Evolutionary conservation across 2,113 vertebrate genomes (phyloP).

Genomic region (Garra rufa): DNA sequence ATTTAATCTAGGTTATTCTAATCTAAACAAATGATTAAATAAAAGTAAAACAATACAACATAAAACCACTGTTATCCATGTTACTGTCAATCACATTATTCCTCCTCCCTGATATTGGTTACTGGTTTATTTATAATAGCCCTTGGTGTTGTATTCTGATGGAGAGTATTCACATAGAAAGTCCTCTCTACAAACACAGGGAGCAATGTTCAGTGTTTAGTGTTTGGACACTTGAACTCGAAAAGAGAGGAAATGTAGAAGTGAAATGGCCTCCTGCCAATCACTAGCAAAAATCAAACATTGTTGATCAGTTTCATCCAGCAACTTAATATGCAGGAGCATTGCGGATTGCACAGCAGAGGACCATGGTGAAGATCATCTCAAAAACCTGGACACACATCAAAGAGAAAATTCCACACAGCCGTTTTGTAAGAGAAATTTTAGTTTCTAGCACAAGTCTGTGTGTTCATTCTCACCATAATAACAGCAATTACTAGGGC

Average conservation of each 20-base stretch:
- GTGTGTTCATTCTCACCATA: constrained; percentile 82
- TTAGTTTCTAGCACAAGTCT: constrained; percentile 5
- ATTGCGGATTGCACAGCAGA: constrained; percentile 55
- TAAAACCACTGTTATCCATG: neutral
- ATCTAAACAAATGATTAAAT: constrained; percentile 2
- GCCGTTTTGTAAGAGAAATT: neutral
- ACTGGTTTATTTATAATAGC: constrained; percentile 14
- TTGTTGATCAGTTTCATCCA: neutral
- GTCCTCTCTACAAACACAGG: constrained; percentile 10
- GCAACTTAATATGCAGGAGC: constrained; percentile 43
- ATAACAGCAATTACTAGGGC: constrained; percentile 91
- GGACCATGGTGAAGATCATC: constrained; percentile 56
- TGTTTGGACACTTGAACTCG: constrained; percentile 5
- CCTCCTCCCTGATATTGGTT: neutral
- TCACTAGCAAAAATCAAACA: neutral
- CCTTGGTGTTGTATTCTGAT: constrained; percentile 21
- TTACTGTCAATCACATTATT: constrained; percentile 11
- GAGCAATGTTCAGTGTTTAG: neutral
- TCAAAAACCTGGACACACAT: constrained; percentile 47
- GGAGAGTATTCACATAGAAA: neutral
- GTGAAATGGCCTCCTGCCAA: constrained; percentile 1
- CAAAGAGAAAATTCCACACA: constrained; percentile 10
- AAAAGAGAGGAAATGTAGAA: neutral
- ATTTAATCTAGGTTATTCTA: no score
- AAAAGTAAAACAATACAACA: constrained; percentile 27